Evolutionary conservation across 1,140 invertebrate genomes (phyloP).

Genomic region (Periplaneta americana): DNA sequence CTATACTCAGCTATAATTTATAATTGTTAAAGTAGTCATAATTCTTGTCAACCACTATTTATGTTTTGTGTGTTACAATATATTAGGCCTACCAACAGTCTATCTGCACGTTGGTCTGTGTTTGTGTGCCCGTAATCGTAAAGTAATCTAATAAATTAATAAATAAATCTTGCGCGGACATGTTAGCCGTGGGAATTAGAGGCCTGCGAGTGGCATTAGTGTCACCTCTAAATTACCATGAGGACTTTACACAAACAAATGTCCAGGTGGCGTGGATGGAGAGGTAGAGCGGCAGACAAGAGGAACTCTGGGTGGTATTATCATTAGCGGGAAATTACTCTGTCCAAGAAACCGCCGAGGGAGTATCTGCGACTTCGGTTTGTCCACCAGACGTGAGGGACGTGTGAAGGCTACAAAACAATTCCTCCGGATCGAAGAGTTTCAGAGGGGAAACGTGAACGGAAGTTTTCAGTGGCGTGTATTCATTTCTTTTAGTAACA

Average conservation of each 20-base stretch:
- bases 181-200: background rate
- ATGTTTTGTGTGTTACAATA: too few species aligned
- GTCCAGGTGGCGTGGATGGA: background rate
- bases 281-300: background rate
- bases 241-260: background rate
- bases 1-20: too few species aligned
- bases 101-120: too few species aligned
- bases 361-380: background rate
- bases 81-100: too few species aligned
- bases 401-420: background rate
- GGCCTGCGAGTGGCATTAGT: background rate
- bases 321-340: background rate
- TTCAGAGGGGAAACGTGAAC: too few species aligned
- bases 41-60: too few species aligned
- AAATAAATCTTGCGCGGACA: too few species aligned
- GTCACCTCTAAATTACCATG: background rate
- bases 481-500: too few species aligned
- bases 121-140: too few species aligned
- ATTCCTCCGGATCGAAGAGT: background rate
- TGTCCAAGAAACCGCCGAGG: background rate
- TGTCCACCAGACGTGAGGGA: background rate
- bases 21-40: too few species aligned
- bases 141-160: too few species aligned
- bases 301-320: background rate
- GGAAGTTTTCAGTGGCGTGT: too few species aligned